Conservation (phyloP, 2,113 vertebrate genomes). For the Accipiter virgatus region DNA sequence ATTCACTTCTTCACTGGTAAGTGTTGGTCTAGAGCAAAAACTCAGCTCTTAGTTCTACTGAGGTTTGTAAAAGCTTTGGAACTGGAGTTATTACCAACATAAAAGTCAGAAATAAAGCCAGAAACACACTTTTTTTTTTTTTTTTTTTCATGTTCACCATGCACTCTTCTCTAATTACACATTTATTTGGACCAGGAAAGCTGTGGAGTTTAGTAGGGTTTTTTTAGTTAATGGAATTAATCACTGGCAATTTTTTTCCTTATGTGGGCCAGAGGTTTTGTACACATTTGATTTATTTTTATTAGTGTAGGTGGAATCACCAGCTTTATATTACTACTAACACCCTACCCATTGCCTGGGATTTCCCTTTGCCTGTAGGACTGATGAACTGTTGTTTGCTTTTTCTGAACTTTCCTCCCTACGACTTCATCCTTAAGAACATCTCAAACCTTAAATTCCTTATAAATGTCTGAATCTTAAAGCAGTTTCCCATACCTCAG, state of each 20-base stretch:
- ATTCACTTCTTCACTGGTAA: background rate
- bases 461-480: background rate
- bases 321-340: background rate
- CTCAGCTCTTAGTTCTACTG: background rate
- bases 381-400: background rate
- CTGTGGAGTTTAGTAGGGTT: accelerated
- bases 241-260: background rate
- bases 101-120: background rate
- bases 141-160: background rate
- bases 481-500: background rate
- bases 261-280: background rate
- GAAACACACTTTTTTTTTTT: background rate
- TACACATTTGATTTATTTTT: background rate
- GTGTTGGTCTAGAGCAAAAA: background rate
- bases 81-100: background rate
- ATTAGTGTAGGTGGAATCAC: background rate
- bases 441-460: background rate
- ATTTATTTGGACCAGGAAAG: background rate
- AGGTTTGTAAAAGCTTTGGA: background rate
- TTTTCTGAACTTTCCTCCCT: background rate
- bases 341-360: background rate
- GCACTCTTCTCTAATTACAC: background rate
- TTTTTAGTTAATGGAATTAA: background rate
- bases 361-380: background rate
- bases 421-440: background rate